These are phyloP conservation scores for Drosophila sturtevanti DNA, from an alignment of 1,140 invertebrate genomes.

Conservation along the genomic window DNA sequence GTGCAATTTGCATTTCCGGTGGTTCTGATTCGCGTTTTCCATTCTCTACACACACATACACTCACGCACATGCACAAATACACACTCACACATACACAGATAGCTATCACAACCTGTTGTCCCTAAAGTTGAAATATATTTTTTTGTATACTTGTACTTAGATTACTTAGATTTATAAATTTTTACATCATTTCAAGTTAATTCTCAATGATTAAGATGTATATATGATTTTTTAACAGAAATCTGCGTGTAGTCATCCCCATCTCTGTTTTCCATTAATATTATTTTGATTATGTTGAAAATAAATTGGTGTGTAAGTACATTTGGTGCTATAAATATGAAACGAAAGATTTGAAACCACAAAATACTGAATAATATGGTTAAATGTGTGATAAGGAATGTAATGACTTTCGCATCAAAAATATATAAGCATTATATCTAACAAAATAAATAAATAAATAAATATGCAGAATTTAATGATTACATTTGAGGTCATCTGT, in stretches of 20 bases:
- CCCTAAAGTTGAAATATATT: neutral
- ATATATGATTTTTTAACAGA: conserved; percentile 32
- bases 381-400: too few relatives aligned
- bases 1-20: conserved; percentile 56
- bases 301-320: conserved; percentile 38
- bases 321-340: neutral
- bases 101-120: conserved; percentile 39
- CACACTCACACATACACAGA: neutral
- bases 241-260: conserved; percentile 49
- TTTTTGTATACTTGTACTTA: too few relatives aligned
- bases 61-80: neutral
- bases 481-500: too few relatives aligned
- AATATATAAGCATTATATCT: too few relatives aligned
- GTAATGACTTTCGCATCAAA: too few relatives aligned
- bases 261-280: conserved; percentile 3
- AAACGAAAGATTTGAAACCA: neutral
- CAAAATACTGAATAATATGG: neutral
- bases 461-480: too few relatives aligned
- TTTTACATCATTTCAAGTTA: conserved; percentile 20
- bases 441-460: too few relatives aligned
- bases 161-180: neutral
- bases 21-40: neutral
- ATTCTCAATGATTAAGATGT: conserved; percentile 30
- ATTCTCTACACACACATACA: neutral
- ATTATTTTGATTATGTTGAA: conserved; percentile 52